Conservation (phyloP, 2,797 vertebrate genomes). For the Falco rusticolus region DNA sequence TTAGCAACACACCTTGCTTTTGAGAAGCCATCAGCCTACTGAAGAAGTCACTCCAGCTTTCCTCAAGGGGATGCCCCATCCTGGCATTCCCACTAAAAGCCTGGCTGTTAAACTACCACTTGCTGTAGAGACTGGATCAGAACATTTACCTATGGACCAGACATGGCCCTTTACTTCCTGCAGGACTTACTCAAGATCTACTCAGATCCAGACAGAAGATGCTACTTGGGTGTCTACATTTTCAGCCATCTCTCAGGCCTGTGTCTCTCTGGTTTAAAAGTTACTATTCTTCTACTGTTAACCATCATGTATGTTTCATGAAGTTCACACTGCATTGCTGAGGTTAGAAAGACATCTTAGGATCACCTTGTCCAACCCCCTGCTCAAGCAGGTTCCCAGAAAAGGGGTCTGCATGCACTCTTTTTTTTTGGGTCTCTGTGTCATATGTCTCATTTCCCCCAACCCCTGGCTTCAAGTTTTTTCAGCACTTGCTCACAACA, state of each 20-base stretch:
- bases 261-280: neutral
- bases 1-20: neutral
- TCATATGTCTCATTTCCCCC: neutral
- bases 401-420: neutral
- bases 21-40: neutral
- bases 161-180: neutral
- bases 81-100: neutral
- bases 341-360: neutral
- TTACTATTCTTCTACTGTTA: neutral
- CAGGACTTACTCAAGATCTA: neutral
- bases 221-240: neutral
- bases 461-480: neutral
- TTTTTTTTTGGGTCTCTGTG: neutral
- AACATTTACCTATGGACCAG: neutral
- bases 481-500: neutral
- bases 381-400: neutral
- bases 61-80: no score
- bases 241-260: neutral
- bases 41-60: neutral
- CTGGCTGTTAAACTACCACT: neutral
- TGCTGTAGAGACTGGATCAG: neutral
- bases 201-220: neutral
- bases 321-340: neutral
- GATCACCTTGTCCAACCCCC: neutral
- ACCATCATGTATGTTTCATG: neutral